phyloP scores from a whole-genome alignment of 2,113 vertebrate genomes.

The Phylloscopus whistleri region DNA sequence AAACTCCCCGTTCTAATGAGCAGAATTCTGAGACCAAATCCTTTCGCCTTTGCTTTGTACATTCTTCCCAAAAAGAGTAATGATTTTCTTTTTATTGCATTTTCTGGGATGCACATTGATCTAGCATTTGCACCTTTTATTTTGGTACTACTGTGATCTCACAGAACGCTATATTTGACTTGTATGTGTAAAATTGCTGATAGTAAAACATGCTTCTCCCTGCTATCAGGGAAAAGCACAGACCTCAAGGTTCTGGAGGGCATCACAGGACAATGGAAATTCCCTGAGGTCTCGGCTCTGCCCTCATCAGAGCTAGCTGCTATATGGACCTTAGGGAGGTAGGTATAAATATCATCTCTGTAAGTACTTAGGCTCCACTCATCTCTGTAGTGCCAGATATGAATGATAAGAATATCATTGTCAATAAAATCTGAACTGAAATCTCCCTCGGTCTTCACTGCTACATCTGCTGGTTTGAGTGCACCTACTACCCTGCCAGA shows the following conservation, averaged over 20 bases:
- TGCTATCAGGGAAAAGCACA: background rate
- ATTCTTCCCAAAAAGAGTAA: background rate
- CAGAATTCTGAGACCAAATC: background rate
- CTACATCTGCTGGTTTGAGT: background rate
- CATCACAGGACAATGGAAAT: background rate
- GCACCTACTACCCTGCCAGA: background rate
- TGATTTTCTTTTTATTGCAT: background rate
- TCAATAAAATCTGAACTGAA: slow-evolving; percentile 30
- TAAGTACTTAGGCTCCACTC: background rate
- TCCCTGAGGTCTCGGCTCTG: background rate
- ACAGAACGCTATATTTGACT: background rate
- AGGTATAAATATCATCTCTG: background rate
- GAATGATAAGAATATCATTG: background rate
- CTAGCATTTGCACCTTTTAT: background rate
- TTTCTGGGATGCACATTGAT: background rate
- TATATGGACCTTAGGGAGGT: background rate
- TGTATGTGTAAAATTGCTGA: background rate
- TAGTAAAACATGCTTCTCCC: background rate
- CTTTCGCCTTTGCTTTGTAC: background rate
- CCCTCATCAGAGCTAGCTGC: background rate
- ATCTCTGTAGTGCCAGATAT: background rate
- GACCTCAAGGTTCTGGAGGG: background rate
- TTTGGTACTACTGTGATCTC: background rate
- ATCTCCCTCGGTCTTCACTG: background rate
- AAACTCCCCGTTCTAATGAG: background rate